Evolutionary conservation across 2,113 vertebrate species (phyloP), one percentile per base, ranked within the genome.

Genomic region (Psophia crepitans): DNA sequence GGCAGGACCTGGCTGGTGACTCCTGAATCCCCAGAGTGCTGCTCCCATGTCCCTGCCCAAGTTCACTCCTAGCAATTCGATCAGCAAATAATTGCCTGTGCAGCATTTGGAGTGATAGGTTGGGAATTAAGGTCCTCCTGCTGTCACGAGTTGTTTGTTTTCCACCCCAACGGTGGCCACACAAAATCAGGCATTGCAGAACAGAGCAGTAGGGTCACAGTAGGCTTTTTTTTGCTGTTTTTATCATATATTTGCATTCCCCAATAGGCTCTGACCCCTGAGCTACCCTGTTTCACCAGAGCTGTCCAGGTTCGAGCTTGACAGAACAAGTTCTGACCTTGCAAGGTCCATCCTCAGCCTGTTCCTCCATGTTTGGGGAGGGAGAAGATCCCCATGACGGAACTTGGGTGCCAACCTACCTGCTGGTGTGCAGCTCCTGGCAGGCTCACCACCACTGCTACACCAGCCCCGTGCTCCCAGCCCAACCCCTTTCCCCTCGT

Each of bases 391-490:
- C 71, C 56, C 11, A 2, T 28, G 54, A 46, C 77, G 79, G 71
- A 48, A n/a, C 17, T 14, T 37, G 21, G 69, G 68, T 61, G 41
- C 81, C 6, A 8, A 11, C 39, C 83, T 49, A 11, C 61, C 51
- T 0, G 0, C 43, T 75, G 60, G 8, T 2, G 0, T 22, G 46
- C 7, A 4, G 43, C 69, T 93, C 64, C 70, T 9, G 30, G 14
- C 8, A 11, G 64, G 60, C 57, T 92, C 69, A 30, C 12, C 73
- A 20, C 37, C 0, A 0, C 88, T 13, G 0, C 53, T 43, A 57
- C 12, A 3, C 30, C 0, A 0, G 30, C 56, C 78, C 33, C 4
- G 6, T 2, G 6, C 46, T 57, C n/a, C 49, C 4, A 13, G 43
- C 43, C 54, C 90, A 90, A 82, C 43, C 49, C 49, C 49, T 74